phyloP scores from a whole-genome alignment of 1,140 invertebrate genomes.

The Calliopsis andreniformis region DNA sequence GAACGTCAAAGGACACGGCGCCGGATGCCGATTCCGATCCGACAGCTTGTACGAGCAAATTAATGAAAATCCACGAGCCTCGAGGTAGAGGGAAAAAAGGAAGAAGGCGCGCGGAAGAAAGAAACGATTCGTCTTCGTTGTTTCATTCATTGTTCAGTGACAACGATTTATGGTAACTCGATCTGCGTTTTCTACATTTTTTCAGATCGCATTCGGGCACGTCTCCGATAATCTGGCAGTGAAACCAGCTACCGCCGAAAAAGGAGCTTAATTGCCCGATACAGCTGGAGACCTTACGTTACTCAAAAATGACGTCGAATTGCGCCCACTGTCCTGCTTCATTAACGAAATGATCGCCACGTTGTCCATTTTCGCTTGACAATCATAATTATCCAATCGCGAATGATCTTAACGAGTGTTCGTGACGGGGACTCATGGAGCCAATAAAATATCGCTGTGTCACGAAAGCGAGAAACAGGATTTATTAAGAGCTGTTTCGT shows the following conservation, averaged over 20 bases:
- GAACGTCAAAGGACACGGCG: constrained; percentile 61
- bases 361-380: neutral
- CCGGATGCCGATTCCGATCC: constrained; percentile 58
- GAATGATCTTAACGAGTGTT: neutral
- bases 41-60: constrained; percentile 56
- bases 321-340: constrained; percentile 7
- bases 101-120: constrained; percentile 26
- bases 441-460: neutral
- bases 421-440: neutral
- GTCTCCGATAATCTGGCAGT: constrained; percentile 31
- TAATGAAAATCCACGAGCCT: constrained; percentile 58
- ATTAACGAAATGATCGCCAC: constrained; percentile 8
- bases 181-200: constrained; percentile 46
- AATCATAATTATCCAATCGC: constrained; percentile 2
- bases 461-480: constrained; percentile 4
- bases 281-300: neutral
- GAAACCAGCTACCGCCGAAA: constrained; percentile 31
- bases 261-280: constrained; percentile 27
- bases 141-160: constrained; percentile 36
- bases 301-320: neutral
- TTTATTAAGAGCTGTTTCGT: neutral
- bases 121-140: constrained; percentile 42
- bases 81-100: constrained; percentile 5
- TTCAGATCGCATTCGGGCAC: constrained; percentile 1
- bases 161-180: constrained; percentile 40